These are phyloP conservation scores for Lasioglossum pauxillum DNA, from an alignment of 2,888 invertebrate species.

Conservation along the genomic window DNA sequence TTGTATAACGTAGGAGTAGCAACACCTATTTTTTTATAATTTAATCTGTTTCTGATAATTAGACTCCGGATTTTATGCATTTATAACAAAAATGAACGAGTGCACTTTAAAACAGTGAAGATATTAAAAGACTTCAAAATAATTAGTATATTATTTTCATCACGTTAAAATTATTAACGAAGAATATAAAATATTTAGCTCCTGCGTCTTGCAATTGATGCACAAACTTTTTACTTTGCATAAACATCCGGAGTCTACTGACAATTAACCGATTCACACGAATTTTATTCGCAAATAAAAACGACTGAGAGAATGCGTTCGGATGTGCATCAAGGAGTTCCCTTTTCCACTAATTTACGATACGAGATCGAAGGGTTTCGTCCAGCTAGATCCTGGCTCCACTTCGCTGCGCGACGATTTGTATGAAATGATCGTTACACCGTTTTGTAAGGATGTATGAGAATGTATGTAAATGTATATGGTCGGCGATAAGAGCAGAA, in stretches of 20 bases:
- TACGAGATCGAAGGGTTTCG: neutral
- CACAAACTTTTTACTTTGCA: too few species aligned
- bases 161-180: too few species aligned
- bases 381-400: neutral
- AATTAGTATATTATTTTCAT: too few species aligned
- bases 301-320: neutral
- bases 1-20: neutral
- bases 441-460: conserved; percentile 10
- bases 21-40: neutral
- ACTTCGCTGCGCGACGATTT: neutral
- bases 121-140: too few species aligned
- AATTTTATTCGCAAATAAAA: neutral
- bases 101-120: too few species aligned
- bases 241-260: too few species aligned
- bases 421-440: conserved; percentile 11
- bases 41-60: neutral
- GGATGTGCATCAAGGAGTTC: neutral
- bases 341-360: neutral
- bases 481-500: neutral
- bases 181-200: too few species aligned
- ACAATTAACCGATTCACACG: neutral
- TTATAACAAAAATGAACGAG: too few species aligned
- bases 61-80: too few species aligned
- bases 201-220: too few species aligned
- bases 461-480: neutral